These are phyloP conservation scores for Erebia aethiops DNA, from an alignment of 2,888 invertebrate genomes.

Conservation along the genomic window DNA sequence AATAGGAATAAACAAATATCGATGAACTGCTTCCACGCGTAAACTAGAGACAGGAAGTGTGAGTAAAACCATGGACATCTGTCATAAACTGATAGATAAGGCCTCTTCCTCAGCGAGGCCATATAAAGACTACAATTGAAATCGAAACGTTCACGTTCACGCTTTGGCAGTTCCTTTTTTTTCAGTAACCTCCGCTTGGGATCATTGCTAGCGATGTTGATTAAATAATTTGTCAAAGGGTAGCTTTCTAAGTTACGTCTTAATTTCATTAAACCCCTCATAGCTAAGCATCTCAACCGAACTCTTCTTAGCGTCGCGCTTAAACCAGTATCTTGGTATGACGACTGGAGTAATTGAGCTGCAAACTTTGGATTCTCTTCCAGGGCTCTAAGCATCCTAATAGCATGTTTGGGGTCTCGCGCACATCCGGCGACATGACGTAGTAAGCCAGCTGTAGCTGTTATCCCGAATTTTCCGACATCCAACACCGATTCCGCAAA, in stretches of 20 bases:
- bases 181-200: slow-evolving; percentile 41
- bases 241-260: slow-evolving; percentile 42
- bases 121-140: slow-evolving; percentile 54
- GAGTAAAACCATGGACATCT: slow-evolving; percentile 60
- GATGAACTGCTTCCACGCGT: slow-evolving; percentile 51
- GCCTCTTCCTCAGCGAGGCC: slow-evolving; percentile 53
- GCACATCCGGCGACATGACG: slow-evolving; percentile 42
- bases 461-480: slow-evolving; percentile 40
- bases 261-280: slow-evolving; percentile 36
- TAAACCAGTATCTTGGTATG: slow-evolving; percentile 39
- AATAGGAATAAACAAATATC: slow-evolving; percentile 54
- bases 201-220: slow-evolving; percentile 44
- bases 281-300: slow-evolving; percentile 40
- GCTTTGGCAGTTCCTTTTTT: slow-evolving; percentile 19
- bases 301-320: slow-evolving; percentile 45
- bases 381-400: slow-evolving; percentile 35
- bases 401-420: slow-evolving; percentile 44
- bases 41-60: slow-evolving; percentile 52
- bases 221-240: slow-evolving; percentile 43
- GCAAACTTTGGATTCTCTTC: slow-evolving; percentile 40
- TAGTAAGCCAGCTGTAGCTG: slow-evolving; percentile 31
- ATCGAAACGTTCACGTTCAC: slow-evolving; percentile 39
- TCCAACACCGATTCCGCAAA: slow-evolving; percentile 47
- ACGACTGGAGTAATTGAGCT: slow-evolving; percentile 34
- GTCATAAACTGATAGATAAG: slow-evolving; percentile 51